Base-by-base conservation (phyloP, 2,113 vertebrate genomes). In the Eretmochelys imbricata region DNA sequence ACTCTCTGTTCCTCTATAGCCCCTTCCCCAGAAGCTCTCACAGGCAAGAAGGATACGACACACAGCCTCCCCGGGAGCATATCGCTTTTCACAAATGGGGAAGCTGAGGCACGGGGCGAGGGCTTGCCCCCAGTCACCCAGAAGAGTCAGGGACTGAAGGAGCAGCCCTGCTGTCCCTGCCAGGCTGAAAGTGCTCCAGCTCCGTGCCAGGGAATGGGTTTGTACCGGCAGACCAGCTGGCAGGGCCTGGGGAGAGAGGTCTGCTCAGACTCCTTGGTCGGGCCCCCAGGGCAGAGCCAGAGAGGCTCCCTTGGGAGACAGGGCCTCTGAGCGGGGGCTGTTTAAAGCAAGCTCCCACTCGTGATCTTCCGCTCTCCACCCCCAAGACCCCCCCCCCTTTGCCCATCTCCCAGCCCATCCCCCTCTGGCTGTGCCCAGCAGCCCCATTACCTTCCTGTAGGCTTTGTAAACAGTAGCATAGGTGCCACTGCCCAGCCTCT, bases 401-500 rank as follows among this genome's bases (percentile, higher is more conserved):
- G 25, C 55, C 10, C 19, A 1, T 12, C 31, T 38, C 65, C 27
- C 14, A 3, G 59, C 38, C 14, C 53, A 4, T 10, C 25, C 50
- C 51, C 62, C 3, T 12, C 48, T 14, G 31, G 29, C 12, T 31
- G 29, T 16, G 6, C 62, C 62, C 62, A 54, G 50, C 48, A 49
- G 87, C 9, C 62, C 83, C 31, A 98, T 72, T 95, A 99, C 99
- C 99, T 99, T 99, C 94, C 99, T 98, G 97, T 99, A 99, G 90
- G 99, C 99, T 98, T 99, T 99, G 93, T 99, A 99, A 51, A 99
- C 99, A 1, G 99, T 99, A 69, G 99, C 99, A 84, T 99, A 99
- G 38, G 98, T 99, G 22, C 99, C 99, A 53, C 99, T 98, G 85
- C 99, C 99, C 87, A 99, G 98, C 35, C 98, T 98, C 97, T 99